Evolutionary conservation across 2,797 vertebrate genomes (phyloP).

Genomic region (Amblyraja radiata): DNA sequence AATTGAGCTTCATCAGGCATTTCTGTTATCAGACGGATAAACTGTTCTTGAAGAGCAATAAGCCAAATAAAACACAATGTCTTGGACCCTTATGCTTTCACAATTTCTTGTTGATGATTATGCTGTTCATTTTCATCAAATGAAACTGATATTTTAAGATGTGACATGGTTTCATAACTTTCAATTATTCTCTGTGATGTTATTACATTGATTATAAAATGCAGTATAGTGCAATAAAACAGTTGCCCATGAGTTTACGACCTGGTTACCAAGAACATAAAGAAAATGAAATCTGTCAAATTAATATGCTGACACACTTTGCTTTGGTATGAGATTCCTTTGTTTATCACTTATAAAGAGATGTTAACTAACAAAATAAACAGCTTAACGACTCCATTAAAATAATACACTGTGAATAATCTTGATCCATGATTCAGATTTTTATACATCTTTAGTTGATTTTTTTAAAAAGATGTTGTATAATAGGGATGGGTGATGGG

Average conservation of each 20-base stretch:
- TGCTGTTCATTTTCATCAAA: not conserved
- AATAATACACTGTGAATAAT: not conserved
- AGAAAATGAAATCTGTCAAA: not conserved
- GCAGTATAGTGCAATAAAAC: not conserved
- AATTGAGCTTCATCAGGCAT: not conserved
- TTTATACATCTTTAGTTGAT: not conserved
- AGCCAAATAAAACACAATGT: not conserved
- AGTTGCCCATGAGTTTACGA: not conserved
- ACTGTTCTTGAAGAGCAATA: not conserved
- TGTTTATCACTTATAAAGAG: not conserved
- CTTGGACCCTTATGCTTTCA: not conserved
- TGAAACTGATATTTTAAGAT: not conserved
- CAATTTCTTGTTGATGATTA: not conserved
- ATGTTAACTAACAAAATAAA: not conserved
- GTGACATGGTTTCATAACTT: not conserved
- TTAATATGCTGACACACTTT: not conserved
- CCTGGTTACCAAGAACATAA: not conserved
- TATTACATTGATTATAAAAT: not conserved
- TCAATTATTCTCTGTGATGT: not conserved
- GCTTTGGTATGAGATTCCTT: not conserved
- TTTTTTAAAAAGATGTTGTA: not conserved
- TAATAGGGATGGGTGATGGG: not conserved
- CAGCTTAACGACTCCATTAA: not conserved
- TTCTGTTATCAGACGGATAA: constrained; percentile 9
- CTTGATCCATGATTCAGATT: not conserved